These are phyloP conservation scores for Sphaeramia orbicularis DNA, from an alignment of 2,797 vertebrate genomes.

Conservation along the genomic window DNA sequence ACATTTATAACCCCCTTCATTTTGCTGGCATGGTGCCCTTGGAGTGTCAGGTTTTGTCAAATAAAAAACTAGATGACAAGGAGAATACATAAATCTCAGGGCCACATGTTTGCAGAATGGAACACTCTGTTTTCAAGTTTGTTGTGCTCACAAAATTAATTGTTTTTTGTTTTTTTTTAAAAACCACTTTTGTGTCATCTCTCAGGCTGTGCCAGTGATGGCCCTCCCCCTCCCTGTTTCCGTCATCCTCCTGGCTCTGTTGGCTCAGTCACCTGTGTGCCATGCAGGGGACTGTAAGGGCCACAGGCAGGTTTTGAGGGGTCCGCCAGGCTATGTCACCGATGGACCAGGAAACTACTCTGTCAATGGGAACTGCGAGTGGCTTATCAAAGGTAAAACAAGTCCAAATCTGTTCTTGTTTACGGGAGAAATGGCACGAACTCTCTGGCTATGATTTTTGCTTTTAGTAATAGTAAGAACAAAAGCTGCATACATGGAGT, in stretches of 20 bases:
- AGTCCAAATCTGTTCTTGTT: not conserved
- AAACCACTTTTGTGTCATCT: not conserved
- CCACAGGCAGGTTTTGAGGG: slow-evolving; percentile 90
- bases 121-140: too few relatives aligned
- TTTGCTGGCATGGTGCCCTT: not conserved
- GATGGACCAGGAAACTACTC: slow-evolving; percentile 96
- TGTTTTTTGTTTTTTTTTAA: too few relatives aligned
- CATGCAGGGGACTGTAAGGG: slow-evolving; percentile 92
- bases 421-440: not conserved
- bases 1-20: not conserved
- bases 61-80: too few relatives aligned
- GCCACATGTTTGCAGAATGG: too few relatives aligned
- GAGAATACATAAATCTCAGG: too few relatives aligned
- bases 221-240: slow-evolving; percentile 71
- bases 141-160: too few relatives aligned
- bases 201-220: slow-evolving; percentile 80
- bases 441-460: not conserved
- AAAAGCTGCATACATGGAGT: too few relatives aligned
- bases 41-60: not conserved
- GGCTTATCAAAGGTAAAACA: slow-evolving; percentile 91
- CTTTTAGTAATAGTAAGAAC: too few relatives aligned
- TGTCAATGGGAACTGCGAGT: slow-evolving; percentile 96
- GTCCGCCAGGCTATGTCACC: slow-evolving; percentile 89
- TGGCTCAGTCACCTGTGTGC: slow-evolving; percentile 57
- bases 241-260: slow-evolving; percentile 72